These are phyloP conservation scores for Caiman crocodilus DNA, from an alignment of 2,797 vertebrate species.

Conservation along the genomic window DNA sequence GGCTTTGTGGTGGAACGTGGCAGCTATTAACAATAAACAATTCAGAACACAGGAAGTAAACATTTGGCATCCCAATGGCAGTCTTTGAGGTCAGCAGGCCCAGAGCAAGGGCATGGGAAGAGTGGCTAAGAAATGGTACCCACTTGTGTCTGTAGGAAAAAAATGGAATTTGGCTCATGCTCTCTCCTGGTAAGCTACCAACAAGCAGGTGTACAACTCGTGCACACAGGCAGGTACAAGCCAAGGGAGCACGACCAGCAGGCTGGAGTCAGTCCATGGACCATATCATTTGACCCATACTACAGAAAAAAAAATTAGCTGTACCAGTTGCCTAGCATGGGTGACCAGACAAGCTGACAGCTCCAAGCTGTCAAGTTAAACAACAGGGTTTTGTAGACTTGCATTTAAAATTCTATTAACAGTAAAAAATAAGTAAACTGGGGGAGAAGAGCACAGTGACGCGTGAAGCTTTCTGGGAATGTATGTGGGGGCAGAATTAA, in stretches of 20 bases:
- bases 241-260: not conserved
- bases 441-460: not conserved
- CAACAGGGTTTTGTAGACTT: not conserved
- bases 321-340: not conserved
- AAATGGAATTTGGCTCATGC: not conserved
- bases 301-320: not conserved
- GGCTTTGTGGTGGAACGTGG: not conserved
- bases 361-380: not conserved
- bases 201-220: not conserved
- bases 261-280: not conserved
- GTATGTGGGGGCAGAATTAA: not conserved
- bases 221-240: not conserved
- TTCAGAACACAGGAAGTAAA: not conserved
- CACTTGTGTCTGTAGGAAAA: too few relatives aligned
- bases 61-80: not conserved
- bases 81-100: not conserved
- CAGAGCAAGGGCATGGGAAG: not conserved
- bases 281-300: not conserved
- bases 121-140: too few relatives aligned
- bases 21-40: not conserved
- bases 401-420: not conserved
- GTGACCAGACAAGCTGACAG: not conserved
- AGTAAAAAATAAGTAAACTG: slow-evolving; percentile 2
- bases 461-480: not conserved
- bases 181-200: not conserved